Conservation (phyloP, 2,888 invertebrate genomes). For the Eledone cirrhosa region DNA sequence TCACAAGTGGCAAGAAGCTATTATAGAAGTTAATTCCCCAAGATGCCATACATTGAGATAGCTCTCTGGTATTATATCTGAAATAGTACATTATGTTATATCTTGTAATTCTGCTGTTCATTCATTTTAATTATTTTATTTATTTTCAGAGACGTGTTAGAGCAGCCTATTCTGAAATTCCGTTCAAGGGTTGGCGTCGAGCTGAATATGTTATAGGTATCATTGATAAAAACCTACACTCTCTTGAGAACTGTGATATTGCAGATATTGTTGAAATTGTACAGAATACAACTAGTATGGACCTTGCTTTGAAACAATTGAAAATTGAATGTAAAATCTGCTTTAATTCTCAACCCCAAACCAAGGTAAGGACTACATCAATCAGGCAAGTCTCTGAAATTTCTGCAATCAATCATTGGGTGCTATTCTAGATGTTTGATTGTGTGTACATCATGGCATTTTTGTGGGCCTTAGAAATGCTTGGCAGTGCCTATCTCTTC, state of each 20-base stretch:
- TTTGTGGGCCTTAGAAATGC: no score
- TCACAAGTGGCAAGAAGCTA: no score
- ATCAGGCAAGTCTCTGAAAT: no score
- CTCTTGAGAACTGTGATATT: slow-evolving; percentile 70
- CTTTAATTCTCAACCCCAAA: slow-evolving; percentile 84
- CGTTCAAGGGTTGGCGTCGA: slow-evolving; percentile 80
- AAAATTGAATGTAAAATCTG: slow-evolving; percentile 94
- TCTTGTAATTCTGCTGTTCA: no score
- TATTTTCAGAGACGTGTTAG: slow-evolving; percentile 73
- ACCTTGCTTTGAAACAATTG: slow-evolving; percentile 82
- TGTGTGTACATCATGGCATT: no score
- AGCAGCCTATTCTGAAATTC: slow-evolving; percentile 83
- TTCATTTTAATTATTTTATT: not conserved
- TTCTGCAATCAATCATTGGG: no score
- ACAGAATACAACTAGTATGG: slow-evolving; percentile 81
- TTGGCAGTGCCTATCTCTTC: no score
- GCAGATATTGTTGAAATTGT: slow-evolving; percentile 86
- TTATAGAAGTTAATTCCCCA: no score
- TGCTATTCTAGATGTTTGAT: no score
- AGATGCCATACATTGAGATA: no score
- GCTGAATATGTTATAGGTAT: slow-evolving; percentile 87
- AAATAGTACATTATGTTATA: no score
- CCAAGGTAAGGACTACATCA: slow-evolving; percentile 75
- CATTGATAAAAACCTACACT: slow-evolving; percentile 71
- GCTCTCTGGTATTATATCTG: no score